These are phyloP conservation scores for Pelodiscus sinensis DNA, from an alignment of 2,113 vertebrate genomes.

Conservation along the genomic window DNA sequence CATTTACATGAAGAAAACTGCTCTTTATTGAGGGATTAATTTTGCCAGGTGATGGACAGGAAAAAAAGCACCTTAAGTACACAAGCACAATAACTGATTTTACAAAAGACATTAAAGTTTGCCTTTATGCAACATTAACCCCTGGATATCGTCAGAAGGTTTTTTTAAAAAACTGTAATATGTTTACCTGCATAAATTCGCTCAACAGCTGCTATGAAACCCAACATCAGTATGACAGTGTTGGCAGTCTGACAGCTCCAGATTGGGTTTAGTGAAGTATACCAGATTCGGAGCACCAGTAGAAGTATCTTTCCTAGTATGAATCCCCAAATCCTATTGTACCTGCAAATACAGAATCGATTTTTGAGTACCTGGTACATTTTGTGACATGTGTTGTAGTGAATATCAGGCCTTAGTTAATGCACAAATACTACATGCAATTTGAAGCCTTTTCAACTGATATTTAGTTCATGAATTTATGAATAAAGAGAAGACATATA, in stretches of 20 bases:
- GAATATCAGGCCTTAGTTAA: neutral
- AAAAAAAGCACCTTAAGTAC: neutral
- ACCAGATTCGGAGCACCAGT: slow-evolving; percentile 78
- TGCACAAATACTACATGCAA: neutral
- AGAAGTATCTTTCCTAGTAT: slow-evolving; percentile 79
- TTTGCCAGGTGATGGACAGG: neutral
- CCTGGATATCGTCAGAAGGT: neutral
- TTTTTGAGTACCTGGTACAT: neutral
- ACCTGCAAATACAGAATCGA: slow-evolving; percentile 61
- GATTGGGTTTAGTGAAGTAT: slow-evolving; percentile 77
- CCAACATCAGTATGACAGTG: slow-evolving; percentile 56
- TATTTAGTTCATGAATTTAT: neutral
- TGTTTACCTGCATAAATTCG: slow-evolving; percentile 62
- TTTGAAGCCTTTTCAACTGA: neutral
- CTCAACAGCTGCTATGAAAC: slow-evolving; percentile 67
- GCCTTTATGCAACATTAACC: neutral
- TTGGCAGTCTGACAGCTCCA: slow-evolving; percentile 74
- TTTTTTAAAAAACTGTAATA: neutral
- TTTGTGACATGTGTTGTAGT: neutral
- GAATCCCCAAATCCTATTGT: slow-evolving; percentile 79
- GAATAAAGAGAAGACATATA: neutral
- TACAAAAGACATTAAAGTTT: accelerated
- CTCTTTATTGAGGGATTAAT: neutral
- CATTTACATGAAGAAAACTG: neutral
- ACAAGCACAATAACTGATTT: neutral